Percentiles rank a stretch among this genome's conserved stretches.
Conservation (phyloP, 2,113 vertebrate genomes). For the Porphyrio hochstetteri region DNA sequence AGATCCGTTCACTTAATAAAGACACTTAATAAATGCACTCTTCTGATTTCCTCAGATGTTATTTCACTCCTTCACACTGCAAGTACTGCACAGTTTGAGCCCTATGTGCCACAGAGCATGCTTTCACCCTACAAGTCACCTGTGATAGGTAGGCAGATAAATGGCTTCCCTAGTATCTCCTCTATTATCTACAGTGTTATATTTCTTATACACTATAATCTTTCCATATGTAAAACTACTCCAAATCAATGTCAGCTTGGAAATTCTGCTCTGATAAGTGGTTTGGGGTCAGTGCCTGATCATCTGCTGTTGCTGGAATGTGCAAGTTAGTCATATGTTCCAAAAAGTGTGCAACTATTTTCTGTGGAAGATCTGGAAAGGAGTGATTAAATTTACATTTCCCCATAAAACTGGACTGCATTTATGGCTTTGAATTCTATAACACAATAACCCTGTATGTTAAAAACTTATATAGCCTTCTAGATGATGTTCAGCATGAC, state of each 20-base stretch:
- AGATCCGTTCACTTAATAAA: not conserved
- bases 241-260: not conserved
- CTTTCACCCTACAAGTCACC: not conserved
- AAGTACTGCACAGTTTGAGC: not conserved
- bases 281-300: not conserved
- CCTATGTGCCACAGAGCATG: not conserved
- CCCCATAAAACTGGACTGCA: not conserved
- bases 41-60: not conserved
- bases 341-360: accelerated
- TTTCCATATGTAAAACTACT: not conserved
- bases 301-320: not conserved
- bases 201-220: not conserved
- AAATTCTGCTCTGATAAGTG: not conserved
- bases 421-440: not conserved
- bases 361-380: not conserved
- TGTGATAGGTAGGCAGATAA: not conserved
- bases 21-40: not conserved
- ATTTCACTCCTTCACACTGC: not conserved
- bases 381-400: not conserved
- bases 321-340: not conserved
- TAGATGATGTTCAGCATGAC: not conserved
- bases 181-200: not conserved
- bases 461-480: not conserved
- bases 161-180: not conserved
- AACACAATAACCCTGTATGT: not conserved